A percentile compares a stretch with the other conserved stretches of the same genome.
Evolutionary conservation across 2,888 invertebrate species (phyloP).

Genomic region (Notodonta dromedarius): DNA sequence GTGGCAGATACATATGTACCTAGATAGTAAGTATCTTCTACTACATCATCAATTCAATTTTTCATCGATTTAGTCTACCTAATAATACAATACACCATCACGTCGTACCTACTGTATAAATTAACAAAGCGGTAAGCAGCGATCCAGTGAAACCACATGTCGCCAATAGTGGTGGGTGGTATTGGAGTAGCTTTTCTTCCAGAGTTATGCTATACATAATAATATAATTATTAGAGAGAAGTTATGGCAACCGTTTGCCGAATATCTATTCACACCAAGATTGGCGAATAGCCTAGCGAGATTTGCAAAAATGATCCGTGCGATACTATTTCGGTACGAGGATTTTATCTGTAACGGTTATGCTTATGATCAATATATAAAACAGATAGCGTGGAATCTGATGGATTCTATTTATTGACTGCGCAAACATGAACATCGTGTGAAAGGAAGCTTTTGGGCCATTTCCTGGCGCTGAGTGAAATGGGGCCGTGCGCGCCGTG

Average conservation of each 20-base stretch:
- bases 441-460: slow-evolving; percentile 74
- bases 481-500: slow-evolving; percentile 70
- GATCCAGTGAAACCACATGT: too few species aligned
- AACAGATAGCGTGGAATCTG: slow-evolving; percentile 54
- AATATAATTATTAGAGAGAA: background rate
- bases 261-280: background rate
- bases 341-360: slow-evolving; percentile 42
- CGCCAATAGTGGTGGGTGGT: too few species aligned
- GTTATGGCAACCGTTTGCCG: background rate
- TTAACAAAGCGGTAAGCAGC: too few species aligned
- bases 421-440: slow-evolving; percentile 76
- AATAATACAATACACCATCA: too few species aligned
- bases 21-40: too few species aligned
- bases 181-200: too few species aligned
- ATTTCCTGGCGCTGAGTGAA: slow-evolving; percentile 77
- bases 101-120: too few species aligned
- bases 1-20: too few species aligned
- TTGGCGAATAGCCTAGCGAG: background rate
- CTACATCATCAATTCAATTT: too few species aligned
- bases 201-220: too few species aligned
- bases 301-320: background rate
- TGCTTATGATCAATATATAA: slow-evolving; percentile 60
- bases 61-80: too few species aligned
- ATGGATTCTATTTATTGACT: slow-evolving; percentile 78
- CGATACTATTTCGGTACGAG: background rate